Percentiles rank a stretch among this genome's conserved stretches.
These are phyloP conservation scores for Iselma pallidipennis DNA, from an alignment of 2,888 invertebrate genomes.

Conservation along the genomic window DNA sequence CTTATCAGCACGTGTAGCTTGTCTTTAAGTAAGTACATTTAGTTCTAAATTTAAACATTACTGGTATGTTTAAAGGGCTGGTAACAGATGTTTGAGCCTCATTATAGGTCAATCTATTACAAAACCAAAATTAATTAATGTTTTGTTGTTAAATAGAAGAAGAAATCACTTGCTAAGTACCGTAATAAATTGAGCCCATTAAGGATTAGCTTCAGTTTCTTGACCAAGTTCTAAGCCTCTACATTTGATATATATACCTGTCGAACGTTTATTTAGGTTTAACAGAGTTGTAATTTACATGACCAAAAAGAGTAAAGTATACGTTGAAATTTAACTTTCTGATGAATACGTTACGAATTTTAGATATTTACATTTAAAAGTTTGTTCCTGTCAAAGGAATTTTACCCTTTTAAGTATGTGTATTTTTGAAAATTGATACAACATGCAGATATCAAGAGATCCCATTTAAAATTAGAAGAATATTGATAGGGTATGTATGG, in stretches of 20 bases:
- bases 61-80: slow-evolving; percentile 24
- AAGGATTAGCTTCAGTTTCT: neutral
- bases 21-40: slow-evolving; percentile 21
- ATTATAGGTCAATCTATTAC: slow-evolving; percentile 13
- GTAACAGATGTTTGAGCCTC: slow-evolving; percentile 21
- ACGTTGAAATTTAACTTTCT: too few species aligned
- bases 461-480: too few species aligned
- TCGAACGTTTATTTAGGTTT: neutral
- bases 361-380: too few species aligned
- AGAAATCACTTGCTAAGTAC: neutral
- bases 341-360: too few species aligned
- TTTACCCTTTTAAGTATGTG: too few species aligned
- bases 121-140: neutral
- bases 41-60: slow-evolving; percentile 23
- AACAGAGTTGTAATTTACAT: neutral
- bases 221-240: neutral
- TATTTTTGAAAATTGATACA: too few species aligned
- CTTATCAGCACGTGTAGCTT: slow-evolving; percentile 26
- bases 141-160: neutral
- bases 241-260: neutral
- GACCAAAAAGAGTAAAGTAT: too few species aligned
- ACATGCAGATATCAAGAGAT: too few species aligned
- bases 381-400: too few species aligned
- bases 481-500: too few species aligned
- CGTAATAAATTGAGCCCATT: neutral